Percentiles rank a stretch among this genome's conserved stretches.
phyloP scores from a whole-genome alignment of 35 echinoderm and acorn worm species.

The Anneissia japonica region DNA sequence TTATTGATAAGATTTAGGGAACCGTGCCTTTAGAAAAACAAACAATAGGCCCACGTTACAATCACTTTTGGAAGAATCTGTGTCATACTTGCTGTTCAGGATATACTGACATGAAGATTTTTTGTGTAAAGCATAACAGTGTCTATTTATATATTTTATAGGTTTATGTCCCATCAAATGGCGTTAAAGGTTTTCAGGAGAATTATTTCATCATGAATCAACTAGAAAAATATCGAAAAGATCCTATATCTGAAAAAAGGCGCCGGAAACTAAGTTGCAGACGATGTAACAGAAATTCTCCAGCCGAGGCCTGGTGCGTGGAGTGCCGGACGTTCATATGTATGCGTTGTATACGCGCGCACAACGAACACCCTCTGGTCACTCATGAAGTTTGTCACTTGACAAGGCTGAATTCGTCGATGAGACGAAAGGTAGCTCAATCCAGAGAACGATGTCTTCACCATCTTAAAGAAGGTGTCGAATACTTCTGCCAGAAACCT shows the following conservation, averaged over 20 bases:
- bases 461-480: background rate
- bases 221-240: background rate
- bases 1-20: too few species aligned
- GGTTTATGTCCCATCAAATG: background rate
- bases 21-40: too few species aligned
- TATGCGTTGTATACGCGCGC: background rate
- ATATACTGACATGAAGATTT: too few species aligned
- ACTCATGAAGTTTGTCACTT: background rate
- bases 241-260: background rate
- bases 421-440: background rate
- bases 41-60: too few species aligned
- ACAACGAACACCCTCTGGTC: background rate
- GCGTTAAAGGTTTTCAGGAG: background rate
- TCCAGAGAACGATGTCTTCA: background rate
- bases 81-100: too few species aligned
- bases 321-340: background rate
- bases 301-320: background rate
- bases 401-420: background rate
- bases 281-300: background rate
- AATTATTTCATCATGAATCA: background rate
- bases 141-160: background rate
- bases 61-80: too few species aligned
- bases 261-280: background rate
- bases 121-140: too few species aligned
- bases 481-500: background rate